Percentiles rank a stretch among this genome's conserved stretches.
Evolutionary conservation across 2,888 invertebrate genomes (phyloP).

Genomic region (Lepidocyrtoides sp.): DNA sequence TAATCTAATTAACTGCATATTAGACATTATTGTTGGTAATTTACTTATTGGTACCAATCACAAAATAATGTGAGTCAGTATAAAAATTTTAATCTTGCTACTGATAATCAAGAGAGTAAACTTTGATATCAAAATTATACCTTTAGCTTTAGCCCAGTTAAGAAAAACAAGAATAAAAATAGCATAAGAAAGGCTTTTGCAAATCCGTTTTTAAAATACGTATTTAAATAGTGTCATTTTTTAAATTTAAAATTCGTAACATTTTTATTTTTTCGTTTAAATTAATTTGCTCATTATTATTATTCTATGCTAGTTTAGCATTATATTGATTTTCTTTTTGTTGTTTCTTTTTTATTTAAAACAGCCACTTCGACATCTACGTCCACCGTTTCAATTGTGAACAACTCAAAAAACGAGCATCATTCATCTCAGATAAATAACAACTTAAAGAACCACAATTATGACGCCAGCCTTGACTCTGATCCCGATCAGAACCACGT

Average conservation of each 20-base stretch:
- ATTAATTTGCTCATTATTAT: conserved; percentile 5
- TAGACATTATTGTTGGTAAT: background rate
- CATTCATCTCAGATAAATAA: conserved; percentile 72
- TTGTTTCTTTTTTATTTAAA: conserved; percentile 54
- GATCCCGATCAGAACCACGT: conserved; percentile 77
- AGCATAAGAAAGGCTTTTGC: background rate
- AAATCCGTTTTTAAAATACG: background rate
- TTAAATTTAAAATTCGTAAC: background rate
- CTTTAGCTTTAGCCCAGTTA: conserved; percentile 48
- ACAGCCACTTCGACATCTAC: conserved; percentile 69
- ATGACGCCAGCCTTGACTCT: conserved; percentile 78
- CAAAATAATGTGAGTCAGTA: conserved; percentile 61
- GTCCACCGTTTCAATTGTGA: conserved; percentile 52
- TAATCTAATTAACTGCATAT: conserved; percentile 32
- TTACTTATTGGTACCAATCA: conserved; percentile 51
- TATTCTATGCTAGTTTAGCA: conserved; percentile 22
- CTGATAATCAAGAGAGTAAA: conserved; percentile 62
- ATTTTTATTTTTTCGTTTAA: background rate
- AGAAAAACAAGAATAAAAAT: conserved; percentile 34
- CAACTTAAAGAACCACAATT: conserved; percentile 69
- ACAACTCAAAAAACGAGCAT: conserved; percentile 73
- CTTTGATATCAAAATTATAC: conserved; percentile 59
- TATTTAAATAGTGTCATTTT: background rate
- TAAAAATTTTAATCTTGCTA: conserved; percentile 58
- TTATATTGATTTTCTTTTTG: conserved; percentile 45